phyloP scores from a whole-genome alignment of 1,140 invertebrate species.

The Helicoverpa zea region DNA sequence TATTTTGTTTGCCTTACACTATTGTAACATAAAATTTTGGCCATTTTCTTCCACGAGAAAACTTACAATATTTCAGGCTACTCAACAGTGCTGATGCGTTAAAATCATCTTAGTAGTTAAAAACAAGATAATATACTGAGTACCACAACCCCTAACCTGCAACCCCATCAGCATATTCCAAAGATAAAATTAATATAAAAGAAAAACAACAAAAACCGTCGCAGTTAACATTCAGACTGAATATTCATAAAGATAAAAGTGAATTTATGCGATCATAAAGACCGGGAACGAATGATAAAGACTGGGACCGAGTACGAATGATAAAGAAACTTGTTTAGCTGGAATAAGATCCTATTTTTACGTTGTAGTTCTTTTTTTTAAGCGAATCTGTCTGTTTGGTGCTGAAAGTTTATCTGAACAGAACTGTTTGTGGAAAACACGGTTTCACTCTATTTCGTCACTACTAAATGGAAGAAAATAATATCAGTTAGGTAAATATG shows the following conservation, averaged over 20 bases:
- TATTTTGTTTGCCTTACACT: too few relatives aligned
- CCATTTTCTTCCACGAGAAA: too few relatives aligned
- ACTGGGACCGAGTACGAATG: conserved; percentile 26
- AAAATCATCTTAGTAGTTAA: background rate
- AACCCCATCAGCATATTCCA: background rate
- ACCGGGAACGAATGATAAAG: conserved; percentile 40
- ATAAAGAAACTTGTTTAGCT: conserved; percentile 35
- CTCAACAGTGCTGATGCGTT: background rate
- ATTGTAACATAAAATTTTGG: too few relatives aligned
- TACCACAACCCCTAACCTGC: conserved; percentile 6
- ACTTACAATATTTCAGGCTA: too few relatives aligned
- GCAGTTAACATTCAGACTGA: conserved; percentile 62
- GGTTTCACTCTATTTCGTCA: background rate
- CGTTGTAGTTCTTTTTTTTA: background rate
- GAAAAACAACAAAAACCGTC: conserved; percentile 41
- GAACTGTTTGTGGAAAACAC: background rate
- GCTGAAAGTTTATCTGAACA: background rate
- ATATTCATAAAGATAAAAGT: conserved; percentile 73
- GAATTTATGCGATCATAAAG: conserved; percentile 71
- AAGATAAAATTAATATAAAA: conserved; percentile 26
- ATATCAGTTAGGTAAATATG: too few relatives aligned
- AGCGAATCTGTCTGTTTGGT: background rate
- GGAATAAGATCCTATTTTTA: conserved; percentile 3
- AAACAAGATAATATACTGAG: too few relatives aligned
- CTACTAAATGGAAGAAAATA: too few relatives aligned